Evolutionary conservation across 37 sponge, comb jelly and placozoan species (phyloP).

Genomic region (Ephydatia muelleri): DNA sequence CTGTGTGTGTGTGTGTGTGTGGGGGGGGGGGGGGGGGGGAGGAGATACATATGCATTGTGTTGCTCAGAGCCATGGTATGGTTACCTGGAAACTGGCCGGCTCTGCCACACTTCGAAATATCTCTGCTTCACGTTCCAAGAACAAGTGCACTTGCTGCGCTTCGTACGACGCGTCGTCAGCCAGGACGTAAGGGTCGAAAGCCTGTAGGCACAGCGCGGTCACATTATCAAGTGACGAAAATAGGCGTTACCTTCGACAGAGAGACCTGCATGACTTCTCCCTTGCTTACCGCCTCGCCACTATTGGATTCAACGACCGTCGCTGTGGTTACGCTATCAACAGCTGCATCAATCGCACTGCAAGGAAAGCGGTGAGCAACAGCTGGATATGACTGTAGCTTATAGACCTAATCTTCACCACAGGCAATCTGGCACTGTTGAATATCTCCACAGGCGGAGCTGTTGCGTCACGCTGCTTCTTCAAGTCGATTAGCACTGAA

Average conservation of each 20-base stretch:
- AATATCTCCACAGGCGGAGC: conserved; percentile 16
- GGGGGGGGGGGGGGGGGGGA: neutral
- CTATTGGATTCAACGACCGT: conserved; percentile 47
- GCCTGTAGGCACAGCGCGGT: neutral
- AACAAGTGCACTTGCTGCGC: conserved; percentile 37
- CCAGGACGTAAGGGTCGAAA: neutral
- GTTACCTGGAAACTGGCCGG: neutral
- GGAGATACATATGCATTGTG: neutral
- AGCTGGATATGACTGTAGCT: neutral
- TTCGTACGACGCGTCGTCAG: conserved; percentile 24
- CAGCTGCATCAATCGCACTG: conserved; percentile 2
- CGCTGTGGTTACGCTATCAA: conserved; percentile 20
- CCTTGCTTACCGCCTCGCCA: conserved; percentile 18
- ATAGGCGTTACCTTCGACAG: conserved; percentile 27
- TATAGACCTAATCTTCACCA: conserved; percentile 56
- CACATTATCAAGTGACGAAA: neutral
- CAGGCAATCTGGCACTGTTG: conserved; percentile 56
- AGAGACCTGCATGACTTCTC: conserved; percentile 32
- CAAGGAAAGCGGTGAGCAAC: neutral
- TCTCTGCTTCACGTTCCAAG: conserved; percentile 24
- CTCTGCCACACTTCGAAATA: conserved; percentile 5
- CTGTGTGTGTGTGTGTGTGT: neutral
- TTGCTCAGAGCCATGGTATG: too few relatives aligned
- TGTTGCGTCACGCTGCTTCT: neutral
- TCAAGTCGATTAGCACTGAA: conserved; percentile 21